phyloP scores from a whole-genome alignment of 2,888 invertebrate genomes.

The Spilarctia lutea region DNA sequence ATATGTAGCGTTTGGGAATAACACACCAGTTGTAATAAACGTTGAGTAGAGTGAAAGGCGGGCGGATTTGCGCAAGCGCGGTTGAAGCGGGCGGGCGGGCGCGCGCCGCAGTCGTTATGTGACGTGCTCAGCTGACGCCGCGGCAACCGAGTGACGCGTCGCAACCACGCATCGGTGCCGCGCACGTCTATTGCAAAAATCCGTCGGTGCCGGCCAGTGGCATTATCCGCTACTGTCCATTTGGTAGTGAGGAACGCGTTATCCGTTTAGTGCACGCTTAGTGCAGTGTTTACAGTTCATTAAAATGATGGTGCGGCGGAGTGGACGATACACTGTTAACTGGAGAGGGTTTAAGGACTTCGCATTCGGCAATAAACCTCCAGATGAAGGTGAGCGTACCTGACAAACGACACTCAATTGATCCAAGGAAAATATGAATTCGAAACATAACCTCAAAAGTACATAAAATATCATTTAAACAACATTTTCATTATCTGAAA shows the following conservation, averaged over 20 bases:
- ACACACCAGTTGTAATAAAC: slow-evolving; percentile 43
- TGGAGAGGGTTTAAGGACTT: slow-evolving; percentile 84
- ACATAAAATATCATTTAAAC: slow-evolving; percentile 3
- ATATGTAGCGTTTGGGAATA: slow-evolving; percentile 36
- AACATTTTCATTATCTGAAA: slow-evolving; percentile 25
- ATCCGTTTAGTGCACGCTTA: slow-evolving; percentile 47
- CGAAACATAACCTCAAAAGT: slow-evolving; percentile 66
- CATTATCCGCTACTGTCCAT: slow-evolving; percentile 54
- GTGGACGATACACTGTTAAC: slow-evolving; percentile 84
- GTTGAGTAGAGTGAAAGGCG: slow-evolving; percentile 55
- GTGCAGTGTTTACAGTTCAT: slow-evolving; percentile 49
- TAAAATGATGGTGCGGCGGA: slow-evolving; percentile 83
- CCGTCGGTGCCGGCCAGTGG: slow-evolving; percentile 60
- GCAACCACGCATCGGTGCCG: slow-evolving; percentile 69
- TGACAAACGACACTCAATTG: slow-evolving; percentile 39
- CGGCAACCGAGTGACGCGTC: slow-evolving; percentile 72
- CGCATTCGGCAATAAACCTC: slow-evolving; percentile 79
- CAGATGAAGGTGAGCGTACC: slow-evolving; percentile 78
- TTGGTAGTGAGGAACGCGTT: slow-evolving; percentile 59
- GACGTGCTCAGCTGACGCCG: slow-evolving; percentile 78
- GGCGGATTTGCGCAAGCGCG: slow-evolving; percentile 76
- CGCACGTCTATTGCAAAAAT: slow-evolving; percentile 62
- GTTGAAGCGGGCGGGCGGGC: slow-evolving; percentile 55
- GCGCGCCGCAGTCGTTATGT: slow-evolving; percentile 76
- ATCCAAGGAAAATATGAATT: slow-evolving; percentile 39